Percentiles rank a stretch among this genome's conserved stretches.
These are phyloP conservation scores for Lipotes vexillifer DNA, from an alignment of 2,113 vertebrate species.

Conservation along the genomic window DNA sequence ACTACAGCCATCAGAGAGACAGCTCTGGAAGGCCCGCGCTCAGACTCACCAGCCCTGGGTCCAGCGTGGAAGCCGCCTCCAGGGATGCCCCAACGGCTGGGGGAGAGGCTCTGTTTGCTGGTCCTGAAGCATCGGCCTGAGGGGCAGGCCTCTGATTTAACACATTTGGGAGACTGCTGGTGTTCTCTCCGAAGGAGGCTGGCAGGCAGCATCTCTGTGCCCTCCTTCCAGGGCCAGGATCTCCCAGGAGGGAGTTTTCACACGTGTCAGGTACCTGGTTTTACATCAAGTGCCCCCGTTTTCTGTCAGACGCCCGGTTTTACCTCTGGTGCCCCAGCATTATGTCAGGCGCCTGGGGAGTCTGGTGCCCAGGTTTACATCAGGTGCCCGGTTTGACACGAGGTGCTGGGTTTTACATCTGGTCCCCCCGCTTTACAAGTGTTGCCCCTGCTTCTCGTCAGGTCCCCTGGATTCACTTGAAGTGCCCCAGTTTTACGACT, in stretches of 20 bases:
- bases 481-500: no score
- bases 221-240: no score
- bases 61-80: rapidly evolving
- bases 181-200: rapidly evolving
- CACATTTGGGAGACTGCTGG: background rate
- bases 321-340: background rate
- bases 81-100: background rate
- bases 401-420: background rate
- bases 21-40: background rate
- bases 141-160: rapidly evolving
- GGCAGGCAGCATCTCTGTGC: rapidly evolving
- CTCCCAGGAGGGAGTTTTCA: background rate
- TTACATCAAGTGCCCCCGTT: background rate
- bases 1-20: rapidly evolving
- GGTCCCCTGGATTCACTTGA: no score
- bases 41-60: background rate
- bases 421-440: background rate
- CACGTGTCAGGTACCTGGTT: background rate
- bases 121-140: rapidly evolving
- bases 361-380: background rate
- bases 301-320: background rate
- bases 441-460: background rate
- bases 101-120: background rate
- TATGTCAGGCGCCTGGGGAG: background rate
- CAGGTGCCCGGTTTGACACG: background rate